phyloP scores from a whole-genome alignment of 1,140 invertebrate genomes.

The Idris sp. region DNA sequence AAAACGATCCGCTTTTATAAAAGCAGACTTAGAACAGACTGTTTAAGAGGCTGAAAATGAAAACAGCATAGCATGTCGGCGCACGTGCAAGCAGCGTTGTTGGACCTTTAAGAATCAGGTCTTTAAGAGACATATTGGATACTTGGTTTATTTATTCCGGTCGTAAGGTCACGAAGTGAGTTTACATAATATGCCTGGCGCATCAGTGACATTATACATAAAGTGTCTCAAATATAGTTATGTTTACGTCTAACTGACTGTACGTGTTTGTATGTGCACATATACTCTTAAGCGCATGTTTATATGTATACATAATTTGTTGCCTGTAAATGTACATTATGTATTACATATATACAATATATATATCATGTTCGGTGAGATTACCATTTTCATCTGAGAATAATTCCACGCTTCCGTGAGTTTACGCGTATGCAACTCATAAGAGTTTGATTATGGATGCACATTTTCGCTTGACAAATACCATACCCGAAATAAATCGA shows the following conservation, averaged over 20 bases:
- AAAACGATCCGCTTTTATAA: too few relatives aligned
- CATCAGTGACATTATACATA: slow-evolving; percentile 47
- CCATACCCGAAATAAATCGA: slow-evolving; percentile 2
- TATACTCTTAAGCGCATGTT: slow-evolving; percentile 21
- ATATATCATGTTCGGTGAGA: slow-evolving; percentile 26
- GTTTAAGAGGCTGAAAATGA: too few relatives aligned
- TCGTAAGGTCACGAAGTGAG: slow-evolving; percentile 47
- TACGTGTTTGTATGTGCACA: slow-evolving; percentile 20
- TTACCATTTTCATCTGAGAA: slow-evolving; percentile 44
- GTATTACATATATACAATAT: slow-evolving; percentile 1
- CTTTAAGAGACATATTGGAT: slow-evolving; percentile 48
- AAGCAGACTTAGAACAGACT: too few relatives aligned
- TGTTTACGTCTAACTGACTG: slow-evolving; percentile 15
- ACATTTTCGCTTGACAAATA: slow-evolving; percentile 8
- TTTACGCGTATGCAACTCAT: slow-evolving; percentile 7
- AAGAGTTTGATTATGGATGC: slow-evolving; percentile 35
- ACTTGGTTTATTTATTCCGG: slow-evolving; percentile 51
- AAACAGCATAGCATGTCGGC: slow-evolving; percentile 7
- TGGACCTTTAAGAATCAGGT: slow-evolving; percentile 16
- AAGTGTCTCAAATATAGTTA: slow-evolving; percentile 47
- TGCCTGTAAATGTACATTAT: too few relatives aligned
- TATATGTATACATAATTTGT: slow-evolving; percentile 29
- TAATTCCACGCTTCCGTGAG: slow-evolving; percentile 24
- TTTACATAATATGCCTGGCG: slow-evolving; percentile 45
- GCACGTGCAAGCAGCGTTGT: slow-evolving; percentile 13